These are phyloP conservation scores for Hydrotaea diabolus DNA, from an alignment of 2,888 invertebrate genomes.

Conservation along the genomic window DNA sequence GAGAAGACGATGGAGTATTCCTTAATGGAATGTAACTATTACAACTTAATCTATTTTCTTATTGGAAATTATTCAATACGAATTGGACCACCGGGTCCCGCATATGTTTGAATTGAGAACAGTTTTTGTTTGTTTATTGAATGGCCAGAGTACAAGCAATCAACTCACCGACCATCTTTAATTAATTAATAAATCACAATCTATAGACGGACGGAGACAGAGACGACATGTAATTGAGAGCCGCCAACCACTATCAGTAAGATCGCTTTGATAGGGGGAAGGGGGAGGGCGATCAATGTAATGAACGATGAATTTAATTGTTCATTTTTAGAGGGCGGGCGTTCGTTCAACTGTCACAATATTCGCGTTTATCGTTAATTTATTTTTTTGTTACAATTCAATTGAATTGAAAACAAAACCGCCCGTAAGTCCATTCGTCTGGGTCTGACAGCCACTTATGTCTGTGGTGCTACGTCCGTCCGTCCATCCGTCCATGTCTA, in stretches of 20 bases:
- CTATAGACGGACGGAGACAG: background rate
- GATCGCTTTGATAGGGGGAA: background rate
- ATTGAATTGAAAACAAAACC: constrained; percentile 18
- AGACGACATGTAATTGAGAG: background rate
- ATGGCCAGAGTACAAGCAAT: constrained; percentile 25
- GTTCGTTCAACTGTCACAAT: constrained; percentile 35
- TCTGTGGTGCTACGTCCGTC: background rate
- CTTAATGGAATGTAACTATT: too few relatives aligned
- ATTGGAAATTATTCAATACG: too few relatives aligned
- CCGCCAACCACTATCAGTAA: background rate
- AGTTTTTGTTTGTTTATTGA: constrained; percentile 26
- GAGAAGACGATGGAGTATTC: too few relatives aligned
- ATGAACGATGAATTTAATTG: constrained; percentile 30
- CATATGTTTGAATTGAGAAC: too few relatives aligned
- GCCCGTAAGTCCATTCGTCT: background rate
- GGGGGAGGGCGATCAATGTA: background rate
- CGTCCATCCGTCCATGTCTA: background rate
- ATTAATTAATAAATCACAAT: constrained; percentile 22
- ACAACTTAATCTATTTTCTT: too few relatives aligned
- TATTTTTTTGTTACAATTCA: constrained; percentile 6
- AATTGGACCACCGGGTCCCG: too few relatives aligned
- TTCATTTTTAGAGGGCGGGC: constrained; percentile 26
- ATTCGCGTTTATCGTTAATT: background rate
- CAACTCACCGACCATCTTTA: too few relatives aligned
- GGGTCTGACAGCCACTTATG: too few relatives aligned